Conservation (phyloP, 2,113 vertebrate species). For the Tylochromis polylepis region DNA sequence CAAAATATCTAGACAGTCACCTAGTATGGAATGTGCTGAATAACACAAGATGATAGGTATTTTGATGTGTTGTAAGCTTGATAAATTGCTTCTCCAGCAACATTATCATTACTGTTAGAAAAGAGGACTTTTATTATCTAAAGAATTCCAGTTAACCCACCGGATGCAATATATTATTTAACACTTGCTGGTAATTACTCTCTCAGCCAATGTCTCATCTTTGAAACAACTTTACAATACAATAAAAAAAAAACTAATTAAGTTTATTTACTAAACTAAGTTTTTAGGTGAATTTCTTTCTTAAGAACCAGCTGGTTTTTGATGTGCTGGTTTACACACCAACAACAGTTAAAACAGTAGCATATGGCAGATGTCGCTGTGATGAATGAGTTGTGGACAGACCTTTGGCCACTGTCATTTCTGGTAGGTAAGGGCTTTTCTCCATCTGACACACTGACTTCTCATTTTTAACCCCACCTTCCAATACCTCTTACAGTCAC, state of each 20-base stretch:
- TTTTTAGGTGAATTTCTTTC: neutral
- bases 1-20: neutral
- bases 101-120: neutral
- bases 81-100: neutral
- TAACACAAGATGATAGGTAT: neutral
- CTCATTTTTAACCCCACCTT: neutral
- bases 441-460: neutral
- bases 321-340: neutral
- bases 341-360: neutral
- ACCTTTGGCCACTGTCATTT: neutral
- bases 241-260: neutral
- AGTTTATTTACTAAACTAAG: too few relatives aligned
- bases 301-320: neutral
- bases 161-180: neutral
- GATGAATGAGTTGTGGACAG: neutral
- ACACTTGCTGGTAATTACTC: neutral
- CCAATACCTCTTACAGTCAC: neutral
- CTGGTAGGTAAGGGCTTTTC: neutral
- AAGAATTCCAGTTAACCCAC: neutral
- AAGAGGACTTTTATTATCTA: neutral
- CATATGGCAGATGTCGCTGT: neutral
- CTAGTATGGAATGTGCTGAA: neutral
- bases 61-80: neutral
- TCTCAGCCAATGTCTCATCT: neutral
- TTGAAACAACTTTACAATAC: neutral